phyloP scores from a whole-genome alignment of 2,888 invertebrate species.

The Cetonia aurata region DNA sequence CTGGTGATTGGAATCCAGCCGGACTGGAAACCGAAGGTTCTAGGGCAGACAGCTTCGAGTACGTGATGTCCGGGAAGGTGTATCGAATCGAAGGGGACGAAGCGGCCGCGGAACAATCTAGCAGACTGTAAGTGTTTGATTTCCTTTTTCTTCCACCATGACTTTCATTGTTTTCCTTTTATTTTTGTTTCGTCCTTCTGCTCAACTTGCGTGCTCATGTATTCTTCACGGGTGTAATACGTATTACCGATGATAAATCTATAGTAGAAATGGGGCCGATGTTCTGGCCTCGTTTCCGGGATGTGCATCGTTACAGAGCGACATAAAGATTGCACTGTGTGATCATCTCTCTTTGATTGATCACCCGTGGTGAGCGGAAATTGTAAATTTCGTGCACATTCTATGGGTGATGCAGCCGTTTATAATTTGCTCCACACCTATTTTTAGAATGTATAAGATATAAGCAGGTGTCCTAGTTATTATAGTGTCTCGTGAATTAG shows the following conservation, averaged over 20 bases:
- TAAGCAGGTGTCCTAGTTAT: too few relatives aligned
- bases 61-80: slow-evolving; percentile 99
- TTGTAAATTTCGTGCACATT: slow-evolving; percentile 29
- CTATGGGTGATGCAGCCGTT: neutral
- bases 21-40: slow-evolving; percentile 86
- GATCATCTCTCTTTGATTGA: slow-evolving; percentile 29
- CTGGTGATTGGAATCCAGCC: slow-evolving; percentile 92
- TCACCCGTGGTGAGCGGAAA: slow-evolving; percentile 15
- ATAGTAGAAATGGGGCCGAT: slow-evolving; percentile 6
- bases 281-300: slow-evolving; percentile 32
- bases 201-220: neutral
- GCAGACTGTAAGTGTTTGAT: slow-evolving; percentile 74
- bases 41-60: slow-evolving; percentile 97
- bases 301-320: slow-evolving; percentile 29
- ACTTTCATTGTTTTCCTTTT: slow-evolving; percentile 7
- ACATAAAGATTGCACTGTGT: slow-evolving; percentile 22
- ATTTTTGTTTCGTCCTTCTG: slow-evolving; percentile 24
- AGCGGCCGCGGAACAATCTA: slow-evolving; percentile 85
- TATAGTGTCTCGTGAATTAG: too few relatives aligned
- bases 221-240: neutral
- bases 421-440: slow-evolving; percentile 12
- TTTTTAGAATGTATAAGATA: too few relatives aligned
- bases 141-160: slow-evolving; percentile 33
- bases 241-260: slow-evolving; percentile 15
- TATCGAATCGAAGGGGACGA: slow-evolving; percentile 98